Evolutionary conservation across 2,888 invertebrate genomes (phyloP), one percentile per base, ranked within the genome.

Genomic region (Epinotia ramella): DNA sequence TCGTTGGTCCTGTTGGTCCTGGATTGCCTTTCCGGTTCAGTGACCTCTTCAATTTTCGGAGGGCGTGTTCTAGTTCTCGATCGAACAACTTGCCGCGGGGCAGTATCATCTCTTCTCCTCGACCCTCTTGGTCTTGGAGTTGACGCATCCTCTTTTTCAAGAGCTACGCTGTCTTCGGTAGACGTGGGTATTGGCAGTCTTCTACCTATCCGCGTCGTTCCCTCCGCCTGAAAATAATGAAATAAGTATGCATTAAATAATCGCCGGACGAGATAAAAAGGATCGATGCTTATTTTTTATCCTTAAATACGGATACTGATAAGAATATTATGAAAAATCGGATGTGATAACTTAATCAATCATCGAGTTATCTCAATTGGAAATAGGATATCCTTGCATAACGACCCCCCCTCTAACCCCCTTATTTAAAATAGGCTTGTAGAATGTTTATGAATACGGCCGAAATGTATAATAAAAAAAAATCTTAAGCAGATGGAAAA

Each of bases 211-310:
- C 92, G 86, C 64, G 86, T 79, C 18, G 82, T 84, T 78, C 89
- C 87, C 82, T 93, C 91, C 77, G 83, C 90, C 94, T 94, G 91
- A 5, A 91, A 91, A 73, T 56, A 74, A 77, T 67, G 65, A 73
- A 77, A 62, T 53, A 53, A 53, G 6, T n/a, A 20, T 59, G 20
- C n/a, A 62, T 62, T 28, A 62, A 9, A 62, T 62, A 62, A 60
- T 62, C 24, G 20, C n/a, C 40, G 56, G 28, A 18, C 33, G 33
- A 59, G 20, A 59, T 67, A 57, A 56, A 57, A 62, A 56, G 24
- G 9, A 62, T 70, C 18, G 18, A 40, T 65, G 49, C 13, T 3
- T 62, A 40, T 62, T 63, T 16, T n/a, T 70, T 11, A 62, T 62
- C 53, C 62, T 24, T 49, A 13, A 16, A 49, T 12, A 33, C 62